These are phyloP conservation scores for Herminia tarsipennalis DNA, from an alignment of 2,888 invertebrate genomes.

Conservation along the genomic window DNA sequence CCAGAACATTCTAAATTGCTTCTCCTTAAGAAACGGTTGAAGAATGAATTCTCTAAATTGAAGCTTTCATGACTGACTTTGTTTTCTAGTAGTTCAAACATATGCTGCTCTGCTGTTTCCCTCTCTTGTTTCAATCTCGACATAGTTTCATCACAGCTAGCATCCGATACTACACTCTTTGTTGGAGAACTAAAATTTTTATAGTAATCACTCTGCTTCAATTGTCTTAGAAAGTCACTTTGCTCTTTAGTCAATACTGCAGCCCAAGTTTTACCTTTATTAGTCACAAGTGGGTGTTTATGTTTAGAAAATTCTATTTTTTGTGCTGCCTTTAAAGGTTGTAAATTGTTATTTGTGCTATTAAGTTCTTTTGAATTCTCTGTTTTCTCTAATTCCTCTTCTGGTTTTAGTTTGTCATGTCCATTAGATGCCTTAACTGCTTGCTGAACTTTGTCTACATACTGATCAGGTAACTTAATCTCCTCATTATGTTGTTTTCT, in stretches of 20 bases:
- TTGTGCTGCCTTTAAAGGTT: conserved; percentile 18
- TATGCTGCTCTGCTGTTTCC: conserved; percentile 88
- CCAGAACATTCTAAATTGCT: conserved; percentile 69
- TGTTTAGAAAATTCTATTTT: conserved; percentile 55
- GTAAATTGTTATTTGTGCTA: conserved; percentile 7
- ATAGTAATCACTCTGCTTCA: conserved; percentile 79
- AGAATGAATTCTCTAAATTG: conserved; percentile 88
- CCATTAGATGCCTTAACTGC: background rate
- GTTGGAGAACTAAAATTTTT: conserved; percentile 76
- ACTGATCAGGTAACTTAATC: background rate
- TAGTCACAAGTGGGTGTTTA: conserved; percentile 72
- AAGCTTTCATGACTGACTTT: conserved; percentile 90
- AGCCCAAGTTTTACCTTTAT: conserved; percentile 78
- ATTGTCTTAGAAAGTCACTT: conserved; percentile 73
- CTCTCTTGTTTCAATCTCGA: conserved; percentile 62
- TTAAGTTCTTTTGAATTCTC: background rate
- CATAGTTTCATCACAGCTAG: conserved; percentile 66
- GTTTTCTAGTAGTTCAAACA: conserved; percentile 92
- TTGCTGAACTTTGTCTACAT: background rate
- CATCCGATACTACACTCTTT: conserved; percentile 69
- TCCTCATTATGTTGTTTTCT: conserved; percentile 17
- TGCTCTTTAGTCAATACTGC: conserved; percentile 76
- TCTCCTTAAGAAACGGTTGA: conserved; percentile 80
- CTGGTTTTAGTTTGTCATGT: background rate
- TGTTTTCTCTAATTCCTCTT: conserved; percentile 4